Evolutionary conservation across 2,113 vertebrate species (phyloP).

Genomic region (Nyctereutes procyonoides): DNA sequence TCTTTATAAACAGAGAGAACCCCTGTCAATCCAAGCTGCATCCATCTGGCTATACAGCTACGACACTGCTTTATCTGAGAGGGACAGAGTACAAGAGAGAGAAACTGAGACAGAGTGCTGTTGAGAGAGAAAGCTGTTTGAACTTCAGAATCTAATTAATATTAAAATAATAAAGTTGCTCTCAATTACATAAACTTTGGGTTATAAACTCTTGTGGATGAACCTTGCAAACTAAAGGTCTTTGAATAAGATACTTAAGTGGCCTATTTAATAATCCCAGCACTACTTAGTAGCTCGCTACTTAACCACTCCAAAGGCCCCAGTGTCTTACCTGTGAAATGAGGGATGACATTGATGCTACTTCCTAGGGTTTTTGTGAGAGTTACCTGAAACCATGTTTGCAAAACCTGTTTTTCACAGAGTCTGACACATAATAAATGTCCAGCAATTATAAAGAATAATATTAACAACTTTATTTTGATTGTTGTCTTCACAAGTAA

Average conservation of each 20-base stretch:
- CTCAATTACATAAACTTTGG: not conserved
- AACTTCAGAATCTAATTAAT: conserved; percentile 15
- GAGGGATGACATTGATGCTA: not conserved
- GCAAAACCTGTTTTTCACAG: not conserved
- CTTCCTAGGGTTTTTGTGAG: not conserved
- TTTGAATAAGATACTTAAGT: not conserved
- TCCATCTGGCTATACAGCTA: conserved; percentile 71
- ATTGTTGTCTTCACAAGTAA: not conserved
- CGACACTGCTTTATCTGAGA: not conserved
- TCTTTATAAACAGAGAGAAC: conserved; percentile 73
- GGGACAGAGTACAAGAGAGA: not conserved
- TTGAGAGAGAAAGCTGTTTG: not conserved
- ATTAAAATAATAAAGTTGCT: conserved; percentile 3
- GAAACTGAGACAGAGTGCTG: not conserved
- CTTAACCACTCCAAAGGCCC: not conserved
- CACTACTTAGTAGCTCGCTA: not conserved
- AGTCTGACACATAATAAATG: not conserved
- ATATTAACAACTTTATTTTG: not conserved
- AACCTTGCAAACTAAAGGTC: not conserved
- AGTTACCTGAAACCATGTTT: not conserved
- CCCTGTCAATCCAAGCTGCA: conserved; percentile 62
- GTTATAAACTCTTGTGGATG: not conserved
- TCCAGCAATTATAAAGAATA: conserved; percentile 55
- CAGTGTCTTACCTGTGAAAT: not conserved
- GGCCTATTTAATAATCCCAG: not conserved